These are phyloP conservation scores for Chrysolina americana DNA, from an alignment of 2,888 invertebrate genomes.

Conservation along the genomic window DNA sequence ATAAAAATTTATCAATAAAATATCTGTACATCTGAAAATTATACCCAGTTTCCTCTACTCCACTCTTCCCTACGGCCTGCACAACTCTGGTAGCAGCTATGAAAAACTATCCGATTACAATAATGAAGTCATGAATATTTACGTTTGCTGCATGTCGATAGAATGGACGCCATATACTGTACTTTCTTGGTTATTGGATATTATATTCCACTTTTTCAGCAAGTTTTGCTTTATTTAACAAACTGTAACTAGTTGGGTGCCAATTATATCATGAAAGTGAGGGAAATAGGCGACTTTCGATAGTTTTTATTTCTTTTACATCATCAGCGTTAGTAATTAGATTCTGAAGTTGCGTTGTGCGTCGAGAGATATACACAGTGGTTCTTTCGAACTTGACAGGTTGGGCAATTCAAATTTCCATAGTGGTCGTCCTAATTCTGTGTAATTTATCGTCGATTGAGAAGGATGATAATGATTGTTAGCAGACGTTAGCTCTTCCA, in stretches of 20 bases:
- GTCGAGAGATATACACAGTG: neutral
- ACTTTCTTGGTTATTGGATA: slow-evolving; percentile 15
- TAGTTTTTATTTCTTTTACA: slow-evolving; percentile 1
- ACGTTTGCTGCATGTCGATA: neutral
- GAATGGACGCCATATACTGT: neutral
- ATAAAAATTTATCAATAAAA: no score
- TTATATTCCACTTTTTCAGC: slow-evolving; percentile 3
- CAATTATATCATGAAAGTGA: slow-evolving; percentile 1
- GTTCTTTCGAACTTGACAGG: neutral
- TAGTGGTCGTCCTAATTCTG: no score
- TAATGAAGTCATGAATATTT: slow-evolving; percentile 14
- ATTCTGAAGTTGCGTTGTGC: neutral
- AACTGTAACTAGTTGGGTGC: neutral
- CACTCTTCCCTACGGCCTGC: neutral
- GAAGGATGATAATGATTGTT: no score
- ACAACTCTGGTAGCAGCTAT: neutral
- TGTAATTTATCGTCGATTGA: no score
- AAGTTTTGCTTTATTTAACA: neutral
- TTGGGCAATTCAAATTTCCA: no score
- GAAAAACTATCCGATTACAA: neutral
- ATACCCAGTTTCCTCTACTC: neutral
- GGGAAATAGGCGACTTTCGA: slow-evolving; percentile 2
- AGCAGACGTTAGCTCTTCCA: no score
- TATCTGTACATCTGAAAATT: no score
- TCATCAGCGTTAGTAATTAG: neutral